phyloP scores from a whole-genome alignment of 2,888 invertebrate genomes.

The Xestia rhomboidea region DNA sequence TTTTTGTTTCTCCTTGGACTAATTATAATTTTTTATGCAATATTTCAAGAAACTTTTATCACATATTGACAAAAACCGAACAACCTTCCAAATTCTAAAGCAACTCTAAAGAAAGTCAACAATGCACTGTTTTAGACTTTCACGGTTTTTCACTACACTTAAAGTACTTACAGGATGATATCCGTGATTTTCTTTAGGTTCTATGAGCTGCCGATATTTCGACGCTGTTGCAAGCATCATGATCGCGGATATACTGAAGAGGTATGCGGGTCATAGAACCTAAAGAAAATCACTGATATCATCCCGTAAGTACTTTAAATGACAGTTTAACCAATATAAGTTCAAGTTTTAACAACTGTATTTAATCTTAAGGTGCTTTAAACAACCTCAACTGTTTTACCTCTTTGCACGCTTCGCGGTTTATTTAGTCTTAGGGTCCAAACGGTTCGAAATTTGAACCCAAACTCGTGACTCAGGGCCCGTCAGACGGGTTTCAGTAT shows the following conservation, averaged over 20 bases:
- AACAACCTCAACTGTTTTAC: conserved; percentile 59
- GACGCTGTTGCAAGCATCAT: too few species aligned
- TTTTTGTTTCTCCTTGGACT: conserved; percentile 7
- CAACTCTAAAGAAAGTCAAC: conserved; percentile 20
- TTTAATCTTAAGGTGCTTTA: conserved; percentile 41
- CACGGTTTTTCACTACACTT: too few species aligned
- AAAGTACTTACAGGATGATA: too few species aligned
- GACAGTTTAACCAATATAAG: conserved; percentile 18
- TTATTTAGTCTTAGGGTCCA: conserved; percentile 71
- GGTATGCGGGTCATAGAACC: too few species aligned
- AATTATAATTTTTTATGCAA: not conserved
- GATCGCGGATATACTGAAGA: too few species aligned
- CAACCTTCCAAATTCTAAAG: not conserved
- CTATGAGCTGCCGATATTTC: too few species aligned
- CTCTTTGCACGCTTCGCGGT: conserved; percentile 49
- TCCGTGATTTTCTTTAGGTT: too few species aligned
- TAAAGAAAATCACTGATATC: too few species aligned
- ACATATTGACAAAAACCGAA: not conserved
- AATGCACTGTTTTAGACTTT: too few species aligned
- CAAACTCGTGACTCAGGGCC: conserved; percentile 81
- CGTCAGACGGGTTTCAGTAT: conserved; percentile 79
- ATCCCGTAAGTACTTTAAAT: too few species aligned
- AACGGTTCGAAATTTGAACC: conserved; percentile 81
- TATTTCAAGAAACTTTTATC: conserved; percentile 13
- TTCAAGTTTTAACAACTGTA: conserved; percentile 41